A percentile compares a stretch with the other conserved stretches of the same genome.
Evolutionary conservation across 2,888 invertebrate species (phyloP).

Genomic region (Dynastes tityus): DNA sequence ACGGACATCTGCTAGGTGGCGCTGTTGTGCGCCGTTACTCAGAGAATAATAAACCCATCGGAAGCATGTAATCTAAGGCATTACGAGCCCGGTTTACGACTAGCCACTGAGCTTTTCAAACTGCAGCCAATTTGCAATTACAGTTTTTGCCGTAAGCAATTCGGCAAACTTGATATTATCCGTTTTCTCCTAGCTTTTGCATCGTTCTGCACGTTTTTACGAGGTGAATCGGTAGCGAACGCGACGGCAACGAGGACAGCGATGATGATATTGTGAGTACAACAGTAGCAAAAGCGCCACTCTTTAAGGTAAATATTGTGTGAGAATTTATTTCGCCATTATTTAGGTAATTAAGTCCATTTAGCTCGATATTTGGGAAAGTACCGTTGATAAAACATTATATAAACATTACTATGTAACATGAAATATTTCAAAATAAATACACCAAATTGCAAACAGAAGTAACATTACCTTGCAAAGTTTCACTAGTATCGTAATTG

Average conservation of each 20-base stretch:
- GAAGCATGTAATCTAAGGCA: slow-evolving; percentile 61
- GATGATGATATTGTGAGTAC: slow-evolving; percentile 1
- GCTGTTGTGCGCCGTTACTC: slow-evolving; percentile 26
- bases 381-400: too few relatives aligned
- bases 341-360: slow-evolving; percentile 62
- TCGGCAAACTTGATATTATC: slow-evolving; percentile 66
- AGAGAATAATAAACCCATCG: slow-evolving; percentile 63
- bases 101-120: slow-evolving; percentile 60
- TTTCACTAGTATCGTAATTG: too few relatives aligned
- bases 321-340: slow-evolving; percentile 54
- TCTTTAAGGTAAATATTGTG: slow-evolving; percentile 36
- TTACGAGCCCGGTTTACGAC: slow-evolving; percentile 63
- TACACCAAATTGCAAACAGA: too few relatives aligned
- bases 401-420: too few relatives aligned
- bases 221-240: slow-evolving; percentile 55
- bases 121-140: slow-evolving; percentile 66
- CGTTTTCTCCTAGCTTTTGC: slow-evolving; percentile 52
- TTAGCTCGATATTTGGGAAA: background rate
- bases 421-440: too few relatives aligned
- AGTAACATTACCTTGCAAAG: too few relatives aligned
- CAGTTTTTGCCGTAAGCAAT: slow-evolving; percentile 64
- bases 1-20: slow-evolving; percentile 16
- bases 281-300: slow-evolving; percentile 39
- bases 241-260: slow-evolving; percentile 23
- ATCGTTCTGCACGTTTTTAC: slow-evolving; percentile 65